phyloP scores from a whole-genome alignment of 2,113 vertebrate species.

The Mohoua ochrocephala region DNA sequence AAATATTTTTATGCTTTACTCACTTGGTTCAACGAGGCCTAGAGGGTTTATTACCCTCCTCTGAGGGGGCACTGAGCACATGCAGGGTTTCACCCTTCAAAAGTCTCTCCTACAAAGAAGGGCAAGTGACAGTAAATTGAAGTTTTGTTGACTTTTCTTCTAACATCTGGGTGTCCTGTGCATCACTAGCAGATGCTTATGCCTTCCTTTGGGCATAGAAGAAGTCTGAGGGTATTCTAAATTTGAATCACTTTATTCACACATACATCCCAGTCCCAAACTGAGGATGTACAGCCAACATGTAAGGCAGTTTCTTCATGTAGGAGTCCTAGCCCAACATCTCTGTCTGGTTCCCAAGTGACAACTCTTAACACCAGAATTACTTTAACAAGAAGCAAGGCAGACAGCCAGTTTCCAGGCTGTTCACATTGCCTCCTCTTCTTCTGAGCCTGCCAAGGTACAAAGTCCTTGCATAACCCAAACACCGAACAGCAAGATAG shows the following conservation, averaged over 20 bases:
- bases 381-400: background rate
- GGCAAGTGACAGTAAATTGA: background rate
- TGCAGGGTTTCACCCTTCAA: background rate
- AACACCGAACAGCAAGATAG: background rate
- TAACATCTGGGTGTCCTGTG: background rate
- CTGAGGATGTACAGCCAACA: background rate
- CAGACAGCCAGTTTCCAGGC: constrained; percentile 48
- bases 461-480: constrained; percentile 48
- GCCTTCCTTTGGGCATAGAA: background rate
- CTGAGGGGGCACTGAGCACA: background rate
- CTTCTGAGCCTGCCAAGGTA: constrained; percentile 32
- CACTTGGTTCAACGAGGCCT: background rate
- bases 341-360: constrained; percentile 43
- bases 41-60: background rate
- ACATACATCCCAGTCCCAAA: background rate
- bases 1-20: background rate
- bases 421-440: constrained; percentile 8
- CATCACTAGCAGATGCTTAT: background rate
- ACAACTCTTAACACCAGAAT: background rate
- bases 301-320: background rate
- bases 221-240: background rate
- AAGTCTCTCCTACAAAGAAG: background rate
- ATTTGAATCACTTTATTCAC: background rate
- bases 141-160: background rate
- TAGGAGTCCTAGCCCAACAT: constrained; percentile 2